These are phyloP conservation scores for Xyrauchen texanus DNA, from an alignment of 2,113 vertebrate species.

Conservation along the genomic window DNA sequence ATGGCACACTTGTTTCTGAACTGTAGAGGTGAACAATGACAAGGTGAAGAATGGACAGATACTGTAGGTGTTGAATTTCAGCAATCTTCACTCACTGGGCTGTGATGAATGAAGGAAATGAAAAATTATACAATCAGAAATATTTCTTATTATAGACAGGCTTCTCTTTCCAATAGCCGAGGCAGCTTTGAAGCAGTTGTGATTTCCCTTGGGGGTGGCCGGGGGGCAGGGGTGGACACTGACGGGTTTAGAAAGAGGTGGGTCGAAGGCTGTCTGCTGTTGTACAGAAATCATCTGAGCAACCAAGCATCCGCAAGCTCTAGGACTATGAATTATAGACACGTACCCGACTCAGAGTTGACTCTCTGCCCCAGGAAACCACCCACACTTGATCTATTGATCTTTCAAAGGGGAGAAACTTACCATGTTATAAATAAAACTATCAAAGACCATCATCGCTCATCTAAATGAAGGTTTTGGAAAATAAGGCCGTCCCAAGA, in stretches of 20 bases:
- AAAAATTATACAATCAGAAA: constrained; percentile 30
- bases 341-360: background rate
- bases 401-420: constrained; percentile 29
- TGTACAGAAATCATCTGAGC: constrained; percentile 29
- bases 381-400: constrained; percentile 39
- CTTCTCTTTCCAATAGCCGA: constrained; percentile 19
- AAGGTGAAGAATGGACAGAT: background rate
- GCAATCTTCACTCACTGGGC: constrained; percentile 1
- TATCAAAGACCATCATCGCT: constrained; percentile 31
- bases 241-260: constrained; percentile 2
- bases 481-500: constrained; percentile 20
- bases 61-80: constrained; percentile 21
- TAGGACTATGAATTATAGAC: constrained; percentile 43
- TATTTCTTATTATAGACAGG: constrained; percentile 26
- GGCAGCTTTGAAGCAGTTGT: constrained; percentile 38
- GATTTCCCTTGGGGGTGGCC: constrained; percentile 41
- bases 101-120: background rate
- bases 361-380: constrained; percentile 5
- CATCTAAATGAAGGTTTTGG: constrained; percentile 10
- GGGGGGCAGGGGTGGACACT: constrained; percentile 19
- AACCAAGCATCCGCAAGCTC: constrained; percentile 16
- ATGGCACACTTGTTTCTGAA: background rate
- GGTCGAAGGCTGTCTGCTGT: constrained; percentile 9
- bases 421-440: constrained; percentile 45
- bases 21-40: background rate